phyloP scores from a whole-genome alignment of 92 coral and sea anemone genomes.

The Parazoanthus darwini region DNA sequence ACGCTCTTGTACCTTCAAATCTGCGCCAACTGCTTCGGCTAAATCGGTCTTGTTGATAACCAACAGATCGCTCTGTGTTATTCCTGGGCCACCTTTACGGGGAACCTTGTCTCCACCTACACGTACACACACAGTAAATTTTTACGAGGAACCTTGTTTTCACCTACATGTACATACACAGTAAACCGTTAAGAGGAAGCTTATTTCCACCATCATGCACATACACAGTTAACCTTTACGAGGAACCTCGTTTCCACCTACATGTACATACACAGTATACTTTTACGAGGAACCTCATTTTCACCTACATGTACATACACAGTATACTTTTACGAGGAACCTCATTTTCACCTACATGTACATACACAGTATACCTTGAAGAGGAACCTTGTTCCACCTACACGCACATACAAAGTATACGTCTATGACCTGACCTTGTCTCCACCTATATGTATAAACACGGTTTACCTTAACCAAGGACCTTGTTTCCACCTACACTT shows the following conservation, averaged over 20 bases:
- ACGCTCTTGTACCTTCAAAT: constrained; percentile 54
- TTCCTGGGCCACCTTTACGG: constrained; percentile 78
- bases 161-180: constrained; percentile 32
- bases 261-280: not conserved
- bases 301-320: constrained; percentile 46
- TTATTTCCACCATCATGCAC: constrained; percentile 58
- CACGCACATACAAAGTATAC: not conserved
- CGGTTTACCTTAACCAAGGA: constrained; percentile 58
- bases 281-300: constrained; percentile 71
- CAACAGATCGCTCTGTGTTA: constrained; percentile 73
- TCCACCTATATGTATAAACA: constrained; percentile 43
- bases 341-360: constrained; percentile 58
- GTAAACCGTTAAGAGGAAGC: constrained; percentile 60
- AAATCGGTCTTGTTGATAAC: constrained; percentile 70
- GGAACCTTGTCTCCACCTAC: constrained; percentile 77
- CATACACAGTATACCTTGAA: not conserved
- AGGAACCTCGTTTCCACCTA: constrained; percentile 74
- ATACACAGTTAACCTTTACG: constrained; percentile 44
- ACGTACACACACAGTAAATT: constrained; percentile 4
- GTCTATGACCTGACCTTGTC: constrained; percentile 68
- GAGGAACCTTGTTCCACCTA: constrained; percentile 47
- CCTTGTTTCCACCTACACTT: constrained; percentile 66
- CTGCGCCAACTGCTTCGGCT: constrained; percentile 75
- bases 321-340: constrained; percentile 65
- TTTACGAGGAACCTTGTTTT: constrained; percentile 73